Conservation (phyloP, 2,797 vertebrate genomes). For the Adelosebastes latens region DNA sequence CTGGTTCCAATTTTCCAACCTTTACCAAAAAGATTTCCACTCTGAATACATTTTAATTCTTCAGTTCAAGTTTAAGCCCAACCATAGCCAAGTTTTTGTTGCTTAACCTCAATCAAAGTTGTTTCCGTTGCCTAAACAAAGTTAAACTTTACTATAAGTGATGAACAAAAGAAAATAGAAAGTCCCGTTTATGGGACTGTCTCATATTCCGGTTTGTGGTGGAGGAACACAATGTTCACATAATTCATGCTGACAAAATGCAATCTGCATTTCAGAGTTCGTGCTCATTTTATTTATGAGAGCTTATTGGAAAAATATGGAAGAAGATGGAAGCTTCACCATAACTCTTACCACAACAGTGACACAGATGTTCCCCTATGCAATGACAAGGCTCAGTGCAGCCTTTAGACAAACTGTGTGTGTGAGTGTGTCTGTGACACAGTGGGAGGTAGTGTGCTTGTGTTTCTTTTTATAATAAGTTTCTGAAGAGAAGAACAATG, state of each 20-base stretch:
- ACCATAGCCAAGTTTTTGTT: neutral
- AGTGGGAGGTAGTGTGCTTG: constrained; percentile 30
- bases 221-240: constrained; percentile 31
- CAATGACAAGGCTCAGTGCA: constrained; percentile 44
- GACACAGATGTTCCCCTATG: constrained; percentile 67
- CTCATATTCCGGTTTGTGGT: constrained; percentile 29
- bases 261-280: constrained; percentile 55
- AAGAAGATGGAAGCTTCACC: constrained; percentile 50
- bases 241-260: constrained; percentile 38
- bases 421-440: constrained; percentile 31
- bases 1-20: neutral
- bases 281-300: constrained; percentile 63
- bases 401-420: constrained; percentile 30
- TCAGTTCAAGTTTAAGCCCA: neutral
- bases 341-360: constrained; percentile 69
- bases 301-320: constrained; percentile 52
- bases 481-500: constrained; percentile 55
- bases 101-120: neutral
- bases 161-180: neutral
- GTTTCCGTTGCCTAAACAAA: neutral
- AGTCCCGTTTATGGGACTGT: constrained; percentile 4
- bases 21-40: neutral
- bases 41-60: neutral
- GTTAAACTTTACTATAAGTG: neutral
- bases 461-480: constrained; percentile 40